Evolutionary conservation across 2,888 invertebrate genomes (phyloP).

Genomic region (Phengaris arion): DNA sequence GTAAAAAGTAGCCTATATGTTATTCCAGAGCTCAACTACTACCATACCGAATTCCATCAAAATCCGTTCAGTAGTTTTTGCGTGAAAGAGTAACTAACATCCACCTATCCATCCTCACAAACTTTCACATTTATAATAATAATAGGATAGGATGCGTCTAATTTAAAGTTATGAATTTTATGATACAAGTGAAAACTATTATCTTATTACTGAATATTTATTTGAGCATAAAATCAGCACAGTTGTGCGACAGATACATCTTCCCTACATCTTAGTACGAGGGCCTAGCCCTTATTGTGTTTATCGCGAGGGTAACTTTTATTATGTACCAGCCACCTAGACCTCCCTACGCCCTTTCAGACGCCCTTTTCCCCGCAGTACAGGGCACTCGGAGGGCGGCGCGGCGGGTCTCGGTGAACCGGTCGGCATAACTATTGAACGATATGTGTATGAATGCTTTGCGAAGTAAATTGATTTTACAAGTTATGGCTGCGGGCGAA

Average conservation of each 20-base stretch:
- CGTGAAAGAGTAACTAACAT: neutral
- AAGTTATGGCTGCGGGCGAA: constrained; percentile 42
- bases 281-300: constrained; percentile 71
- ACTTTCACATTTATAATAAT: neutral
- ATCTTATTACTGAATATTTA: constrained; percentile 2
- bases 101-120: neutral
- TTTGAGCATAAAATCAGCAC: neutral
- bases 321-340: constrained; percentile 56
- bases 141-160: no score
- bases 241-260: neutral
- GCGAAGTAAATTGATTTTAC: constrained; percentile 73
- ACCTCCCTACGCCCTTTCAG: constrained; percentile 53
- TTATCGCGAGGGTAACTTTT: constrained; percentile 72
- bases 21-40: no score
- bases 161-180: neutral
- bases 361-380: constrained; percentile 38
- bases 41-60: neutral
- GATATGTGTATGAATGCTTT: constrained; percentile 73
- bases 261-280: constrained; percentile 47
- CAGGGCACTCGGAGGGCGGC: constrained; percentile 43
- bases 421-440: constrained; percentile 61
- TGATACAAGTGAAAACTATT: neutral
- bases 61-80: neutral
- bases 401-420: constrained; percentile 44
- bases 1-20: neutral